These are phyloP conservation scores for Eurosta solidaginis DNA, from an alignment of 1,140 invertebrate species.

Conservation along the genomic window DNA sequence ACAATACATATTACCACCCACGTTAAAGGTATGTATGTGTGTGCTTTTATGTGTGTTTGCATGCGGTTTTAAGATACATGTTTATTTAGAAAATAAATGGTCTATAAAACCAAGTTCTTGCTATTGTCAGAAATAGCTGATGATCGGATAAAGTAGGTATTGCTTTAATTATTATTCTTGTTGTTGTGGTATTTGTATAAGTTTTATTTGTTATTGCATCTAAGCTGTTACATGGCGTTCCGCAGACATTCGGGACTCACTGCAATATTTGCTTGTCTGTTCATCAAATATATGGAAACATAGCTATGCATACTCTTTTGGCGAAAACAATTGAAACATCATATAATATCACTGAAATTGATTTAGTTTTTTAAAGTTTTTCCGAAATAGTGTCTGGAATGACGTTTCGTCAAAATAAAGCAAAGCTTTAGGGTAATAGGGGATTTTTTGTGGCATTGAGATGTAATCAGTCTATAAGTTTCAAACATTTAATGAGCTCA, in stretches of 20 bases:
- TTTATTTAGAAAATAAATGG: slow-evolving; percentile 34
- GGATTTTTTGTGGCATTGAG: too few species aligned
- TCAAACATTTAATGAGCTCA: too few species aligned
- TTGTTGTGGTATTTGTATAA: not conserved
- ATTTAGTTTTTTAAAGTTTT: too few species aligned
- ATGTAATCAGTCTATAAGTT: too few species aligned
- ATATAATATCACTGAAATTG: too few species aligned
- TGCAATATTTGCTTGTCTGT: not conserved
- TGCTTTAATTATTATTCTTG: not conserved
- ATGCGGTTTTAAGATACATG: slow-evolving; percentile 19
- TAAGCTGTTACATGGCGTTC: not conserved
- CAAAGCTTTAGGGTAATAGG: too few species aligned
- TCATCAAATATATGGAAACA: not conserved
- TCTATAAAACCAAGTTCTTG: slow-evolving; percentile 30
- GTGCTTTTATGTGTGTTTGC: not conserved
- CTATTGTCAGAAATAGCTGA: not conserved
- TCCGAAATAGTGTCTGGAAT: too few species aligned
- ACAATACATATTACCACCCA: not conserved
- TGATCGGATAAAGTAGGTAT: not conserved
- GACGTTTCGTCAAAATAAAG: too few species aligned
- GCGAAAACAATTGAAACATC: too few species aligned
- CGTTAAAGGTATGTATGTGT: not conserved
- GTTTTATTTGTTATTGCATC: not conserved
- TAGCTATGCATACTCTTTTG: not conserved
- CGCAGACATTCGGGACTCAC: not conserved